Base-by-base conservation (phyloP, 2,888 invertebrate species). In the Caenorhabditis virilis region DNA sequence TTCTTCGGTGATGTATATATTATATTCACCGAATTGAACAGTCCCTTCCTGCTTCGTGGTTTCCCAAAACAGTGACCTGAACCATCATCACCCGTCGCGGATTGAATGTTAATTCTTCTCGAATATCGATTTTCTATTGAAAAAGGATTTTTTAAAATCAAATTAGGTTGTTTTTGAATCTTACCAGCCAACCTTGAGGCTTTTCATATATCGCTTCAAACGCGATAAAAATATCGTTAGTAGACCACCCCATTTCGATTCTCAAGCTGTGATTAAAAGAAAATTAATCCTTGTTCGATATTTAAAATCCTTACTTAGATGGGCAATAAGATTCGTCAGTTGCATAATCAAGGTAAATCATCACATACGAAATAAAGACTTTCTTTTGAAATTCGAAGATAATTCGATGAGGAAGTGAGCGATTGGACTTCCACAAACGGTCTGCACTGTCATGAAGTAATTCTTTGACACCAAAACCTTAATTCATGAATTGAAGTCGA, bases 251-350 rank as follows among this genome's bases (percentile, higher is more conserved):
- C 2, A 55, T 18, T 18, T 48, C 55, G 13, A 55, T 23, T 55
- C 25, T 33, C 11, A 55, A 27, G 39, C 55, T 55, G 25, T 33
- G 36, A 30, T 30, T 30, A 9, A 13, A 30, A 30, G 30, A 30
- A 30, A 51, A 25, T 9, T 45, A 30, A 0, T 16, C 6, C n/a
- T 23, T 6, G 6, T 6, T 7, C 18, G 20, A 13, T n/a, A 33
- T 30, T 33, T 30, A 16, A 25, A 30, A 3, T 5, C 22, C 54
- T 2, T 25, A 55, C 55, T 55, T 41, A 33, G 39, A 38, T 13
- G 55, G 48, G 13, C 55, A 48, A 33, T 55, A 55, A 9, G 55
- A 47, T 33, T 55, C 47, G 22, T 48, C 55, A 22, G 16, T 47
- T 7, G 4, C 6, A 33, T 39, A 25, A 41, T 55, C 47, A 1